phyloP scores from a whole-genome alignment of 2,888 invertebrate species.

The Drosophila siamana region DNA sequence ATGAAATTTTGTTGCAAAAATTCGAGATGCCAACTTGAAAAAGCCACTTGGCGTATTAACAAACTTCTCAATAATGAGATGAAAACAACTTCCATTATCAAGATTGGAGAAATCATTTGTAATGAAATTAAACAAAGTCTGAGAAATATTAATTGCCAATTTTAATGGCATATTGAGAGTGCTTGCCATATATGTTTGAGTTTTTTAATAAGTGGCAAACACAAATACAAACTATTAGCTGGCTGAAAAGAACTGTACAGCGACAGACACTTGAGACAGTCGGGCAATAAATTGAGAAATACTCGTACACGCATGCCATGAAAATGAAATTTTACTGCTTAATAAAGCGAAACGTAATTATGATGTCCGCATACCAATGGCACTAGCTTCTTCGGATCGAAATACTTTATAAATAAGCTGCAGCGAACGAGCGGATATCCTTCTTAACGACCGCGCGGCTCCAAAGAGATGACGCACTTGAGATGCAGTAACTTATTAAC shows the following conservation, averaged over 20 bases:
- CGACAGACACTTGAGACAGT: constrained; percentile 60
- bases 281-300: constrained; percentile 39
- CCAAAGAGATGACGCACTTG: constrained; percentile 39
- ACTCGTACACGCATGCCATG: constrained; percentile 4
- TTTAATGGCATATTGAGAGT: neutral
- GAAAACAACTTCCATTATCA: no score
- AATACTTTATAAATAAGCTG: constrained; percentile 40
- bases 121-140: neutral
- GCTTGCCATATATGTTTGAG: neutral
- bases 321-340: constrained; percentile 55
- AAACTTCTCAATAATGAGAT: constrained; percentile 45
- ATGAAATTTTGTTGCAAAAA: constrained; percentile 35
- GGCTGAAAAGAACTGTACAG: constrained; percentile 5
- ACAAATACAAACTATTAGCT: constrained; percentile 1
- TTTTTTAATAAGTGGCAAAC: neutral
- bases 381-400: constrained; percentile 28
- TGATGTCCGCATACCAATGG: constrained; percentile 61
- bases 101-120: no score
- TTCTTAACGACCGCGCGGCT: constrained; percentile 60
- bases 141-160: neutral
- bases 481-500: constrained; percentile 43
- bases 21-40: constrained; percentile 16
- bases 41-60: constrained; percentile 35
- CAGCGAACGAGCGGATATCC: constrained; percentile 70
- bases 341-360: constrained; percentile 68